A percentile compares a stretch with the other conserved stretches of the same genome.
Evolutionary conservation across 2,888 invertebrate species (phyloP).

Genomic region (Troglohyphantes excavatus): DNA sequence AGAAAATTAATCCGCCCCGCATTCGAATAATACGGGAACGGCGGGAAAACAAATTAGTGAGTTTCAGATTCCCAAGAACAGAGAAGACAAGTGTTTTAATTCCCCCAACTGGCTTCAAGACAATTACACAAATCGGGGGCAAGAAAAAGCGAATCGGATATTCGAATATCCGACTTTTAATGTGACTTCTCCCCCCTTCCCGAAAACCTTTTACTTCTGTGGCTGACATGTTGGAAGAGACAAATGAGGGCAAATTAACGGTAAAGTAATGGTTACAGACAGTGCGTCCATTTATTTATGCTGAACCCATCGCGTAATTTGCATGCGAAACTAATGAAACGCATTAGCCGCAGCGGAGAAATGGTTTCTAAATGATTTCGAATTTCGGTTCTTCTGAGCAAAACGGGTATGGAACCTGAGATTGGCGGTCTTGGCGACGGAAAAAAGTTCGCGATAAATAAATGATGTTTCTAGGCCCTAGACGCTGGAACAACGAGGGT

Average conservation of each 20-base stretch:
- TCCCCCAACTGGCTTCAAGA: slow-evolving; percentile 45
- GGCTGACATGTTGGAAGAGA: slow-evolving; percentile 69
- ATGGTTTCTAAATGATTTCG: slow-evolving; percentile 73
- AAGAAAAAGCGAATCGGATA: slow-evolving; percentile 72
- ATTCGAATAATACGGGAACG: slow-evolving; percentile 3
- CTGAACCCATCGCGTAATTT: slow-evolving; percentile 75
- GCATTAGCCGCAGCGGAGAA: slow-evolving; percentile 51
- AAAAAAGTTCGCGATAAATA: slow-evolving; percentile 46
- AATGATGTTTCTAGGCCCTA: too few relatives aligned
- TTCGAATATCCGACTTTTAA: slow-evolving; percentile 75
- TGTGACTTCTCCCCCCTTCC: slow-evolving; percentile 58
- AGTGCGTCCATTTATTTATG: slow-evolving; percentile 75
- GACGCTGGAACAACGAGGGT: too few relatives aligned
- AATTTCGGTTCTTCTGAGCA: slow-evolving; percentile 51
- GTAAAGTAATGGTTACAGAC: slow-evolving; percentile 77
- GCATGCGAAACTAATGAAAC: slow-evolving; percentile 78
- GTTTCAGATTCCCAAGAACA: slow-evolving; percentile 58
- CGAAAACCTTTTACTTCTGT: slow-evolving; percentile 68
- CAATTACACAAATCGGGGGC: slow-evolving; percentile 74
- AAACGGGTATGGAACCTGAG: slow-evolving; percentile 30
- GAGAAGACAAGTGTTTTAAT: slow-evolving; percentile 75
- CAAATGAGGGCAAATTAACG: slow-evolving; percentile 79
- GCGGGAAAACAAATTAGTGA: slow-evolving; percentile 55
- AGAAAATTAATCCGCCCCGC: slow-evolving; percentile 17
- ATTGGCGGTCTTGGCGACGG: slow-evolving; percentile 46